phyloP scores from a whole-genome alignment of 2,113 vertebrate species.

The Eidolon helvum region DNA sequence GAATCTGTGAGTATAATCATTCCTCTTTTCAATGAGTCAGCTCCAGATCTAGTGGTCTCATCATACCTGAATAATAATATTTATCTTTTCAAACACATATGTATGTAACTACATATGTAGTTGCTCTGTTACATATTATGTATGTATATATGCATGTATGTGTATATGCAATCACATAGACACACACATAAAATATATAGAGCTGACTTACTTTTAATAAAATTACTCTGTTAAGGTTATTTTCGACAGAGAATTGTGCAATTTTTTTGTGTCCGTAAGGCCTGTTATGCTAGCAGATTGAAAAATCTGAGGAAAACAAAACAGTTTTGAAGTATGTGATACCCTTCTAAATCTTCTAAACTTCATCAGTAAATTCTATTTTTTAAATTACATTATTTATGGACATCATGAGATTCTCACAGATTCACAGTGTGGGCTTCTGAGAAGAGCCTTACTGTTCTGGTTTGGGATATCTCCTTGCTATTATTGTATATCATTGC shows the following conservation, averaged over 20 bases:
- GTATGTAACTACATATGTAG: not conserved
- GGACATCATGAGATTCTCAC: not conserved
- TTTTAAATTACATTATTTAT: not conserved
- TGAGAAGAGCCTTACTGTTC: rapidly evolving
- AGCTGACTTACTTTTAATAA: not conserved
- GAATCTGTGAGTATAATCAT: not conserved
- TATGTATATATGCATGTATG: rapidly evolving
- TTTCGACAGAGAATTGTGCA: not conserved
- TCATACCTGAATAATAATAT: not conserved
- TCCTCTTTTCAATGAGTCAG: not conserved
- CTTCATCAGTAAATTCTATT: not conserved
- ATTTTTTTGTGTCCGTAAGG: no score
- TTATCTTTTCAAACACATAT: not conserved
- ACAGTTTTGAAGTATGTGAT: rapidly evolving
- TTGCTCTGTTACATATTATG: no score
- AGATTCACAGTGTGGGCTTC: not conserved
- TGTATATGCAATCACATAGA: no score
- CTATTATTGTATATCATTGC: rapidly evolving
- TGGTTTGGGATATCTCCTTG: not conserved
- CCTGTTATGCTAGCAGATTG: not conserved
- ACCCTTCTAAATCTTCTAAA: not conserved
- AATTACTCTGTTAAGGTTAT: not conserved
- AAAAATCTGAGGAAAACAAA: not conserved
- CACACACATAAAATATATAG: not conserved
- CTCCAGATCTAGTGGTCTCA: not conserved